phyloP scores from a whole-genome alignment of 2,113 vertebrate genomes.

The Pogonocichla stellata region DNA sequence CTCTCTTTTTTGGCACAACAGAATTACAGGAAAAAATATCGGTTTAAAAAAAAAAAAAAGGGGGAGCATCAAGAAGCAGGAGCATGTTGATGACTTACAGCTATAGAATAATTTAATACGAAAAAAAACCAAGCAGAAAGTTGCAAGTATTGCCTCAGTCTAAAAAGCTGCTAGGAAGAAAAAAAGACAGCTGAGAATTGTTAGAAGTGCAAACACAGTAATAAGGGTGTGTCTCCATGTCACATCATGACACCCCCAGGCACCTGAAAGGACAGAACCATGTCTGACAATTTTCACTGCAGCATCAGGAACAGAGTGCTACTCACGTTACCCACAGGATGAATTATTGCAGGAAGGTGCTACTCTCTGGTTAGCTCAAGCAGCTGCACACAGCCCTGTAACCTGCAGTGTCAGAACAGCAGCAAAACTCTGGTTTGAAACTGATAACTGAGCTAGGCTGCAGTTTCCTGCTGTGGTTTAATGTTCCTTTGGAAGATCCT shows the following conservation, averaged over 20 bases:
- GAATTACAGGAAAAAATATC: neutral
- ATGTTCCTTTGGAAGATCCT: neutral
- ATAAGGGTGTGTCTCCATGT: neutral
- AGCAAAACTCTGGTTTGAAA: neutral
- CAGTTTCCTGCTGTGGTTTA: neutral
- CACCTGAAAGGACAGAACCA: neutral
- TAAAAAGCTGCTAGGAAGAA: neutral
- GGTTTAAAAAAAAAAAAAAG: neutral
- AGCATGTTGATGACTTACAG: neutral
- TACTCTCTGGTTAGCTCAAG: neutral
- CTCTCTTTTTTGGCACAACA: neutral
- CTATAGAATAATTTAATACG: neutral
- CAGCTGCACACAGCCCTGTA: neutral
- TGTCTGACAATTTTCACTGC: neutral
- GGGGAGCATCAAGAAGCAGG: neutral
- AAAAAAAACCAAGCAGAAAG: neutral
- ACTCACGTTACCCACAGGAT: neutral
- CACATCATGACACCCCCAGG: neutral
- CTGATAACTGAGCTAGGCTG: neutral
- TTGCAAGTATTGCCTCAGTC: neutral
- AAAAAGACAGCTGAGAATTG: conserved; percentile 2
- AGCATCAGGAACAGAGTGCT: neutral
- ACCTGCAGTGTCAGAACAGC: neutral
- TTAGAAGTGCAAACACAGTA: neutral
- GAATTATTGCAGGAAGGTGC: neutral